phyloP scores from a whole-genome alignment of 1,140 invertebrate species.

The Procambarus virginalis region DNA sequence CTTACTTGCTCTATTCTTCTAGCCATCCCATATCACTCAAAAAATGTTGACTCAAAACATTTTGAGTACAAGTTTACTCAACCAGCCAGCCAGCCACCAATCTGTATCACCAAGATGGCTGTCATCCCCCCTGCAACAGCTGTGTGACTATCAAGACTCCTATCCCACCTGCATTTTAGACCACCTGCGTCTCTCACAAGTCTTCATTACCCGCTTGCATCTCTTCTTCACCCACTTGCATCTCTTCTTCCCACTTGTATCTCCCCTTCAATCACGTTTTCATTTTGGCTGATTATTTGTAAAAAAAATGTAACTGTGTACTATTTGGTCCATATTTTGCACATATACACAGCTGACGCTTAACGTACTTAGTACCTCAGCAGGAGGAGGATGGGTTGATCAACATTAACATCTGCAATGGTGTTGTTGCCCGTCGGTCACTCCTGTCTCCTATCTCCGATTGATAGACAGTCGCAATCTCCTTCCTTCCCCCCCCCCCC shows the following conservation, averaged over 20 bases:
- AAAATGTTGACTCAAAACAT: too few species aligned
- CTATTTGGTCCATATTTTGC: too few species aligned
- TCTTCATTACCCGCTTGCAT: too few species aligned
- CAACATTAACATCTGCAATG: neutral
- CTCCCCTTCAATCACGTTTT: neutral
- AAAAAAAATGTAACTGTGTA: too few species aligned
- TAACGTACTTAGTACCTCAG: too few species aligned
- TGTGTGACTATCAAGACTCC: neutral
- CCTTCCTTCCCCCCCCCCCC: neutral
- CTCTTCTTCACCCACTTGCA: too few species aligned
- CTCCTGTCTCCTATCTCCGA: slow-evolving; percentile 12
- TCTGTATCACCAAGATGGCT: neutral
- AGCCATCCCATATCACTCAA: too few species aligned
- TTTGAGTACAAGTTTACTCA: too few species aligned
- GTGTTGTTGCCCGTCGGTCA: slow-evolving; percentile 30
- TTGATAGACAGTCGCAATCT: neutral
- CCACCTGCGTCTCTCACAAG: neutral
- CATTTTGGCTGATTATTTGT: too few species aligned
- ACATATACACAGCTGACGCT: too few species aligned
- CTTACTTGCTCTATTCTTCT: neutral
- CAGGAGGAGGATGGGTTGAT: neutral
- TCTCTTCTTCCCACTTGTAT: neutral
- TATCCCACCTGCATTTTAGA: neutral
- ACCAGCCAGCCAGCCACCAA: too few species aligned
- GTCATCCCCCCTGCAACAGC: neutral